Percentiles rank a stretch among this genome's conserved stretches.
phyloP scores from a whole-genome alignment of 2,797 vertebrate genomes.

The Lacerta agilis region DNA sequence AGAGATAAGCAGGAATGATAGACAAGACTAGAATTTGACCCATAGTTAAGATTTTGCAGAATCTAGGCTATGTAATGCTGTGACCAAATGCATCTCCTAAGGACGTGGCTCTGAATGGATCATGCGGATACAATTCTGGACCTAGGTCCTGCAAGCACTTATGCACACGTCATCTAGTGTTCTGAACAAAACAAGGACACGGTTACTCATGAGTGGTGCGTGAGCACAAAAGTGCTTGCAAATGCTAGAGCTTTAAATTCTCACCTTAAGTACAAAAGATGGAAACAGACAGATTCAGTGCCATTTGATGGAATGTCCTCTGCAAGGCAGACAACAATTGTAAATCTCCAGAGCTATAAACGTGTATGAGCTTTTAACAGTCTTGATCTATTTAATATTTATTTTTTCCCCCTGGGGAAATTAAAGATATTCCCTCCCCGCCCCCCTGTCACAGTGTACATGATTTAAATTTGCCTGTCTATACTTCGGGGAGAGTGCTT shows the following conservation, averaged over 20 bases:
- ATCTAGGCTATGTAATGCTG: constrained; percentile 23
- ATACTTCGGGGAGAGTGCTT: background rate
- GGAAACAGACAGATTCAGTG: constrained; percentile 25
- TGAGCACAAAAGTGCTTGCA: constrained; percentile 36
- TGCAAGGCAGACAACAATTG: constrained; percentile 32
- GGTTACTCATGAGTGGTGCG: background rate
- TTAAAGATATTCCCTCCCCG: constrained; percentile 32
- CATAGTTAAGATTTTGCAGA: constrained; percentile 2
- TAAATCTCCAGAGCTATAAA: constrained; percentile 32
- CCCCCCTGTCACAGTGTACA: constrained; percentile 31
- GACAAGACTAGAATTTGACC: constrained; percentile 19
- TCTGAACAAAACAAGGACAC: constrained; percentile 17
- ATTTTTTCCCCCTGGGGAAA: constrained; percentile 35
- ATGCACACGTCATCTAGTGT: constrained; percentile 25
- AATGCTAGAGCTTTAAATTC: constrained; percentile 14
- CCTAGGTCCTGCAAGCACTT: constrained; percentile 42
- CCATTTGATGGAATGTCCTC: constrained; percentile 16
- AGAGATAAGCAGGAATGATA: constrained; percentile 18
- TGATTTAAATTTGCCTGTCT: constrained; percentile 20
- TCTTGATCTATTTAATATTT: constrained; percentile 19
- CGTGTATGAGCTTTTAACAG: constrained; percentile 21
- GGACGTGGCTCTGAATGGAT: constrained; percentile 15
- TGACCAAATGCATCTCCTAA: constrained; percentile 11
- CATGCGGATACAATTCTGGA: constrained; percentile 18
- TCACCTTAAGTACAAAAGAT: constrained; percentile 29